A percentile compares a stretch with the other conserved stretches of the same genome.
Evolutionary conservation across 1,140 invertebrate species (phyloP).

Genomic region (Uloborus diversus): DNA sequence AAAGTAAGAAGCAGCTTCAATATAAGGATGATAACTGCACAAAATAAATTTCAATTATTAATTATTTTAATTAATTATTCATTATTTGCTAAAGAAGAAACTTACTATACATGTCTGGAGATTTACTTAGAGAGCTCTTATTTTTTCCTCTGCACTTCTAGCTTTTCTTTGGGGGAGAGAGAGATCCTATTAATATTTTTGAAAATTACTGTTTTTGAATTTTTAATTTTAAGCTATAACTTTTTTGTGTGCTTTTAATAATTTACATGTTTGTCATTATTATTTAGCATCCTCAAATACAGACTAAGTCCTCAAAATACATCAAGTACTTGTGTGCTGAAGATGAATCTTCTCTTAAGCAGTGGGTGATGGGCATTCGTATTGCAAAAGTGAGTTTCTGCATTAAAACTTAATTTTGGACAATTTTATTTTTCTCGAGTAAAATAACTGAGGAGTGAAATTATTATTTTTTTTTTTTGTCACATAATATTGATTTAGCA

Average conservation of each 20-base stretch:
- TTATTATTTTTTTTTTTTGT: too few species aligned
- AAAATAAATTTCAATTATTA: too few species aligned
- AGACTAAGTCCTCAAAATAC: conserved; percentile 87
- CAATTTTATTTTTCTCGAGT: too few species aligned
- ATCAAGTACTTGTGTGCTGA: conserved; percentile 98
- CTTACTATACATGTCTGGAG: too few species aligned
- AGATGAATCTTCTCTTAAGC: conserved; percentile 81
- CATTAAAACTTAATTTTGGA: background rate
- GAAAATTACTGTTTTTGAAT: background rate
- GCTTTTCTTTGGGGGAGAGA: background rate
- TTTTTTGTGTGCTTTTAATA: background rate
- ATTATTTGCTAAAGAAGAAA: background rate
- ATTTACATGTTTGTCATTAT: background rate
- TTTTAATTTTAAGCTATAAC: background rate
- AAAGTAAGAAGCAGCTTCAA: too few species aligned
- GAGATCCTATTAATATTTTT: too few species aligned
- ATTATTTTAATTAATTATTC: background rate
- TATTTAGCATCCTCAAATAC: conserved; percentile 82
- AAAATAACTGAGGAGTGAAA: too few species aligned
- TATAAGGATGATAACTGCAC: too few species aligned
- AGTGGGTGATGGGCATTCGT: conserved; percentile 95
- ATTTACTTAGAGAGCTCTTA: too few species aligned
- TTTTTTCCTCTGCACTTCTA: too few species aligned
- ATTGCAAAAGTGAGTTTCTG: conserved; percentile 79
- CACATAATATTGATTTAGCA: too few species aligned